phyloP scores from a whole-genome alignment of 1,140 invertebrate species.

The Ceratina australensis region DNA sequence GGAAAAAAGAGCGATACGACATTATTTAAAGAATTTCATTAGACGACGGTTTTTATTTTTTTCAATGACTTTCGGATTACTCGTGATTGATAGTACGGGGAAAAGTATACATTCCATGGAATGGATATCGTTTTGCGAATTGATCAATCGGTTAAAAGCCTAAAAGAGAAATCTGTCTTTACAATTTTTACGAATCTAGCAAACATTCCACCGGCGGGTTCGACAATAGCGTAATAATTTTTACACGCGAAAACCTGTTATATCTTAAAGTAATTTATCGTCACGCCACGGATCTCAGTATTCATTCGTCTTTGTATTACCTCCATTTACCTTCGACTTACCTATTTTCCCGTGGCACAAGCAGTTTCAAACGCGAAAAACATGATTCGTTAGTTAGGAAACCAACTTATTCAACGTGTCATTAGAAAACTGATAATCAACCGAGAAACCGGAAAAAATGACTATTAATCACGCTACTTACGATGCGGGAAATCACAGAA shows the following conservation, averaged over 20 bases:
- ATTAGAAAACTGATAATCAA: conserved; percentile 21
- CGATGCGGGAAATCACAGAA: too few species aligned
- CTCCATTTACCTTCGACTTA: conserved; percentile 37
- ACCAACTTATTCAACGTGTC: background rate
- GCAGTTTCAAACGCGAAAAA: background rate
- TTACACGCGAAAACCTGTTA: conserved; percentile 22
- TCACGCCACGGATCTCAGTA: conserved; percentile 16
- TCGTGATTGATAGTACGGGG: background rate
- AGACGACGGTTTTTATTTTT: background rate
- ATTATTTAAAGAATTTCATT: conserved; percentile 25
- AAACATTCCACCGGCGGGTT: conserved; percentile 1
- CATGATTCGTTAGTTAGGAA: conserved; percentile 27
- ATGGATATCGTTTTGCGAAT: too few species aligned
- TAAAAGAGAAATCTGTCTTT: too few species aligned
- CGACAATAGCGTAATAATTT: conserved; percentile 20
- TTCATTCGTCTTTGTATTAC: conserved; percentile 37
- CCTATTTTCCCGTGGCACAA: conserved; percentile 9
- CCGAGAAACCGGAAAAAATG: background rate
- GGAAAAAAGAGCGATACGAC: background rate
- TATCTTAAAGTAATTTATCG: conserved; percentile 40
- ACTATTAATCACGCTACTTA: too few species aligned
- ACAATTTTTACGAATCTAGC: background rate
- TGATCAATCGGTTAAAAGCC: too few species aligned
- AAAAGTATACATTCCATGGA: background rate
- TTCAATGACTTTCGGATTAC: background rate